A percentile compares a stretch with the other conserved stretches of the same genome.
phyloP scores from a whole-genome alignment of 2,888 invertebrate species.

The Drosophila bunnanda region DNA sequence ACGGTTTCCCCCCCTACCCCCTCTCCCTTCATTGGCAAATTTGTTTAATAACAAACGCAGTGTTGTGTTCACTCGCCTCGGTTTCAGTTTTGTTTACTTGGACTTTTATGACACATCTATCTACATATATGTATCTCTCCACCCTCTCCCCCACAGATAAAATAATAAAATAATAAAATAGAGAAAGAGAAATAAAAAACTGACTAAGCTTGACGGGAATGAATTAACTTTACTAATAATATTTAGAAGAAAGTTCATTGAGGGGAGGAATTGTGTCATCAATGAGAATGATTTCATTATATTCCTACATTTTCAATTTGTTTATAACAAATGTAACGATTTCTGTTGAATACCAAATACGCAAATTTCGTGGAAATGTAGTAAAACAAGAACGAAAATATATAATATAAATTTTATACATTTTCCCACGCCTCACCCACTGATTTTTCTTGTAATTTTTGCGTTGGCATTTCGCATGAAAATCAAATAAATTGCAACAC shows the following conservation, averaged over 20 bases:
- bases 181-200: background rate
- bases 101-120: constrained; percentile 40
- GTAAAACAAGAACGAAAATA: background rate
- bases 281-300: constrained; percentile 15
- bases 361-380: constrained; percentile 1
- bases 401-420: background rate
- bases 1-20: background rate
- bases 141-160: constrained; percentile 7
- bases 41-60: constrained; percentile 49
- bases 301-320: constrained; percentile 4
- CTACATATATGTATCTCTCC: background rate
- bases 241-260: constrained; percentile 19
- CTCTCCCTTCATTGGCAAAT: constrained; percentile 9
- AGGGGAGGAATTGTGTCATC: constrained; percentile 8
- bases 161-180: constrained; percentile 4
- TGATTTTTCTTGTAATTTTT: constrained; percentile 14
- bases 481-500: constrained; percentile 45
- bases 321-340: constrained; percentile 20
- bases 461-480: constrained; percentile 47
- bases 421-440: constrained; percentile 35
- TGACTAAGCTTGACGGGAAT: too few relatives aligned
- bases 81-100: constrained; percentile 28
- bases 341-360: constrained; percentile 1
- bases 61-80: constrained; percentile 17
- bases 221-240: constrained; percentile 12